Conservation (phyloP, 2,888 invertebrate genomes). For the Nomada ferruginata region DNA sequence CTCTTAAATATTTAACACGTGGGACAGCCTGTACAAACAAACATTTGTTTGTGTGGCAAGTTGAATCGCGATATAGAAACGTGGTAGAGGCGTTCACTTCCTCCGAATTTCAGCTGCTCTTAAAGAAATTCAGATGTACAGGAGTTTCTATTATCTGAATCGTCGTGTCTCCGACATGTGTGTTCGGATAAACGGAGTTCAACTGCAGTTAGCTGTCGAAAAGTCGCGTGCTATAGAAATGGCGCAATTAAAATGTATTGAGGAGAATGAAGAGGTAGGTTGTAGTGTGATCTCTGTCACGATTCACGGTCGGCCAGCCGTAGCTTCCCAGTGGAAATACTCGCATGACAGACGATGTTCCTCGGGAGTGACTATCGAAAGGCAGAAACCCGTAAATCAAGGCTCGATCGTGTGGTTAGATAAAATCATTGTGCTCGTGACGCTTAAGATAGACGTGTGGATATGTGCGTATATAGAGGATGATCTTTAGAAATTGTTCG, state of each 20-base stretch:
- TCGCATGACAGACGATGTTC: constrained; percentile 35
- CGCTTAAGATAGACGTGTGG: constrained; percentile 40
- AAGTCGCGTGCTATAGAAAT: background rate
- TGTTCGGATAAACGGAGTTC: background rate
- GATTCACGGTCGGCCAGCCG: constrained; percentile 32
- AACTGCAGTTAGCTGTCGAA: background rate
- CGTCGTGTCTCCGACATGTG: too few relatives aligned
- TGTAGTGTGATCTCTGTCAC: constrained; percentile 46
- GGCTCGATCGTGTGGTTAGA: constrained; percentile 45
- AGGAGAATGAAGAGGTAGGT: constrained; percentile 30
- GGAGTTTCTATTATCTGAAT: too few relatives aligned
- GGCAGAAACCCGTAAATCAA: constrained; percentile 54
- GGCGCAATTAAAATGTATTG: constrained; percentile 32
- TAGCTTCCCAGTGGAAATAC: constrained; percentile 43
- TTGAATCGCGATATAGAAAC: too few relatives aligned
- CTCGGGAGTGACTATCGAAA: constrained; percentile 45
- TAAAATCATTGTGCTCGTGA: constrained; percentile 56
- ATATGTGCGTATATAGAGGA: background rate
- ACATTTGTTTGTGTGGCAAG: too few relatives aligned
- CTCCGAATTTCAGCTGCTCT: too few relatives aligned
- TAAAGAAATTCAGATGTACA: too few relatives aligned
- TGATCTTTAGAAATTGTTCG: background rate
- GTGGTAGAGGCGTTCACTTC: too few relatives aligned
- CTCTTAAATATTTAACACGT: too few relatives aligned
- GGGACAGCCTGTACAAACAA: too few relatives aligned